Evolutionary conservation across 2,888 invertebrate genomes (phyloP).

Genomic region (Diaperis boleti): DNA sequence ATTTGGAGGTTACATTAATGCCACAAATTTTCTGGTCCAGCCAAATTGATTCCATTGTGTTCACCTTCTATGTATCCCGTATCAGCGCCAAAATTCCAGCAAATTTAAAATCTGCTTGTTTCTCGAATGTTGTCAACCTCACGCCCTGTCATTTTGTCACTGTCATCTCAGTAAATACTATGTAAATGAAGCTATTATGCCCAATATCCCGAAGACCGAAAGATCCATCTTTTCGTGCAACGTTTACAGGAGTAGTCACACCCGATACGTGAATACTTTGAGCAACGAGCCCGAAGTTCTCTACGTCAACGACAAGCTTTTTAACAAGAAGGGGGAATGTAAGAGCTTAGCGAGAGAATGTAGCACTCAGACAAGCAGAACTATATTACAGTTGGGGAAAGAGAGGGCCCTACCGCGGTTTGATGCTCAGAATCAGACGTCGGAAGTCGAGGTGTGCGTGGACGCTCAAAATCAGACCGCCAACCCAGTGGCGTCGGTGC

Average conservation of each 20-base stretch:
- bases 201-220: conserved; percentile 9
- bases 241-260: conserved; percentile 21
- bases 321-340: not conserved
- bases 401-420: no score
- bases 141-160: conserved; percentile 18
- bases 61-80: no score
- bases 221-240: conserved; percentile 35
- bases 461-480: not conserved
- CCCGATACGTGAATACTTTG: not conserved
- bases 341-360: conserved; percentile 20
- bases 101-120: no score
- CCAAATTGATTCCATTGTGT: no score
- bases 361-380: conserved; percentile 72
- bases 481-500: no score
- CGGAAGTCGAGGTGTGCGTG: not conserved
- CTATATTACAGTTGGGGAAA: conserved; percentile 70
- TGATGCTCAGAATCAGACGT: no score
- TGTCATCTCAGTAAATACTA: conserved; percentile 21
- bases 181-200: conserved; percentile 15
- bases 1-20: no score
- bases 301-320: conserved; percentile 26
- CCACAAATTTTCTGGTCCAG: no score
- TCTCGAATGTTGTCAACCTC: no score
- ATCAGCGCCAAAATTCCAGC: no score
- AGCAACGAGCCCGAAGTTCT: conserved; percentile 23